Percentiles rank a stretch among this genome's conserved stretches.
These are phyloP conservation scores for Deilephila elpenor DNA, from an alignment of 2,888 invertebrate genomes.

Conservation along the genomic window DNA sequence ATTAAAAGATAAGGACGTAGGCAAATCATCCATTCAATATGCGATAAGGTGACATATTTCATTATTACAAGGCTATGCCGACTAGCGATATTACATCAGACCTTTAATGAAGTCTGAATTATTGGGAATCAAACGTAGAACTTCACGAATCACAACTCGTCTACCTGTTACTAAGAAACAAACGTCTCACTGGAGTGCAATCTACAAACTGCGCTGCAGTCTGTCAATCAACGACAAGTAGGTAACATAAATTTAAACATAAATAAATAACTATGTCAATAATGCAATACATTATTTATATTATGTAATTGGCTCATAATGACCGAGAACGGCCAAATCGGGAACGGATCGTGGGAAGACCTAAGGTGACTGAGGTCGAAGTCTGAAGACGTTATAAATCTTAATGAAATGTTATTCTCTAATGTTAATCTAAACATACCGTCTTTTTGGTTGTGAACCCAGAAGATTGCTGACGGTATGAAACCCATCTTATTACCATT, in stretches of 20 bases:
- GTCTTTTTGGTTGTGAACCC: too few relatives aligned
- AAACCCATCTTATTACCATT: too few relatives aligned
- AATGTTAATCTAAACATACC: too few relatives aligned
- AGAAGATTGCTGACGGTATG: too few relatives aligned
- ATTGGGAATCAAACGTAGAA: too few relatives aligned
- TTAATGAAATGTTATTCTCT: too few relatives aligned
- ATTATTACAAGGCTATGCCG: not conserved
- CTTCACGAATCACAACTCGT: too few relatives aligned
- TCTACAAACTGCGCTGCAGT: too few relatives aligned
- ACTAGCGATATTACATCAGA: not conserved
- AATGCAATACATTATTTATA: constrained; percentile 1
- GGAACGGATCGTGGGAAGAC: not conserved
- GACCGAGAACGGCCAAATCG: not conserved
- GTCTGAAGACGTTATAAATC: not conserved
- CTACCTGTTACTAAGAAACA: too few relatives aligned
- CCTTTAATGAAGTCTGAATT: not conserved
- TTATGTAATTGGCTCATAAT: constrained; percentile 3
- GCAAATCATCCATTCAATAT: constrained; percentile 2
- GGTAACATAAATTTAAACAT: not conserved
- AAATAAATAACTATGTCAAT: not conserved
- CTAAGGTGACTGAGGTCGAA: not conserved
- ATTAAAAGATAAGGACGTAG: constrained; percentile 6
- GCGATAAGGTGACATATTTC: not conserved
- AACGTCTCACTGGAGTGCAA: too few relatives aligned
- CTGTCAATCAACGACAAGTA: not conserved